These are phyloP conservation scores for Struthio camelus DNA, from an alignment of 2,113 vertebrate genomes.

Conservation along the genomic window DNA sequence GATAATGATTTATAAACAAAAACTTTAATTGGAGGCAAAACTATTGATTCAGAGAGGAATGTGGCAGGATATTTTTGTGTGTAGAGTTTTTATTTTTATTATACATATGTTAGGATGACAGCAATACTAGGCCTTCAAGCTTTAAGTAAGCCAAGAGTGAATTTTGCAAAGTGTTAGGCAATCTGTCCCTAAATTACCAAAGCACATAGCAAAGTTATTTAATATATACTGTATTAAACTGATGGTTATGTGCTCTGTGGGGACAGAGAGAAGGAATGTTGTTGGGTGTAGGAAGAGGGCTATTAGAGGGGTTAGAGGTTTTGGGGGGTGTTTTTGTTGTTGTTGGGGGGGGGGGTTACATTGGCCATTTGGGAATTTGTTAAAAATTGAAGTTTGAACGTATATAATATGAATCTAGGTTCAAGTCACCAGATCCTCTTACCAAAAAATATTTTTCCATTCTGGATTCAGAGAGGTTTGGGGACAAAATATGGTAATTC, in stretches of 20 bases:
- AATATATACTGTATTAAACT: too few species aligned
- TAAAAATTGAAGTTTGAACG: not conserved
- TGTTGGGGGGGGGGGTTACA: not conserved
- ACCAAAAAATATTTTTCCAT: not conserved
- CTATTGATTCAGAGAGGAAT: not conserved
- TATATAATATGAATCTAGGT: not conserved
- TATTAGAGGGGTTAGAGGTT: not conserved
- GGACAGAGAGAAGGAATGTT: not conserved
- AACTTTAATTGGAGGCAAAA: not conserved
- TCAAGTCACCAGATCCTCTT: not conserved
- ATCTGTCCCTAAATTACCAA: not conserved
- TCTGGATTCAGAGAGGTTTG: not conserved
- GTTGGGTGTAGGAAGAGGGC: not conserved
- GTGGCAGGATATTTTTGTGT: not conserved
- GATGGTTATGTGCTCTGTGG: not conserved
- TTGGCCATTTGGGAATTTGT: not conserved
- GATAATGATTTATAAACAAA: not conserved
- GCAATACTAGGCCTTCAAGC: not conserved
- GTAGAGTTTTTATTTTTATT: not conserved
- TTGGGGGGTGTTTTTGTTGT: not conserved
- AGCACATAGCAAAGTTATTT: too few species aligned
- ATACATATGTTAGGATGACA: fast-evolving
- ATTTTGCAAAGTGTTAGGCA: not conserved
- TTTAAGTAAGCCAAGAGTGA: not conserved
- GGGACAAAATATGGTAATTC: not conserved